Conservation (phyloP, 1,140 invertebrate genomes). For the Bombyx mandarina region DNA sequence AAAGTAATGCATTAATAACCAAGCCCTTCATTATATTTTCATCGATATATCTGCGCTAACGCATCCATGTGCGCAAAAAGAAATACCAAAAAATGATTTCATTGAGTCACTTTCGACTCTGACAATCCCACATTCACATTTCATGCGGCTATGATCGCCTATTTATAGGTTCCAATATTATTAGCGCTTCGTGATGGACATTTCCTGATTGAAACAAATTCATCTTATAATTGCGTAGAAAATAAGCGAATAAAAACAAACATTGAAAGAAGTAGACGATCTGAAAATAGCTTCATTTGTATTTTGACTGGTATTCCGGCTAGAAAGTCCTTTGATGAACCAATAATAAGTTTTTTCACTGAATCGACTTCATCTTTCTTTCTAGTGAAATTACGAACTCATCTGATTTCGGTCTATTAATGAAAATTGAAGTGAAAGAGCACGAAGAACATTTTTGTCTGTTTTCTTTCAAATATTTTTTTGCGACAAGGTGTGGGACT, state of each 20-base stretch:
- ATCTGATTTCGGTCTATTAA: too few relatives aligned
- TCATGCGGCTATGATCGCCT: constrained; percentile 42
- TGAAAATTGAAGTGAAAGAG: too few relatives aligned
- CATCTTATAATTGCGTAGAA: constrained; percentile 10
- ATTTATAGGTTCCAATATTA: constrained; percentile 33
- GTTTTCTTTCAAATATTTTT: too few relatives aligned
- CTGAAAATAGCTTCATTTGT: constrained; percentile 5
- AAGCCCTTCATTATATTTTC: too few relatives aligned
- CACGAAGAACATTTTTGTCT: too few relatives aligned
- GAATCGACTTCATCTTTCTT: neutral
- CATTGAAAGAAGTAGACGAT: constrained; percentile 5
- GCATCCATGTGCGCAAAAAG: constrained; percentile 51
- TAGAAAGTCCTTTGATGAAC: constrained; percentile 1
- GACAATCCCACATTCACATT: constrained; percentile 52
- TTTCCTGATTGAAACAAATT: constrained; percentile 10
- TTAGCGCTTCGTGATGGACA: constrained; percentile 12
- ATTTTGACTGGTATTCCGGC: constrained; percentile 1
- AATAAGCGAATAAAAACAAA: constrained; percentile 6
- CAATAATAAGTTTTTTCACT: constrained; percentile 1
- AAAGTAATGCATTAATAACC: too few relatives aligned
- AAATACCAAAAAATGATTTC: constrained; percentile 56
- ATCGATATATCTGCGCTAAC: constrained; percentile 30
- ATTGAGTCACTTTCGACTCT: constrained; percentile 44
- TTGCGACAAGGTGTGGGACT: too few relatives aligned
- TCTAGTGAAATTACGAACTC: too few relatives aligned